Percentiles rank a stretch among this genome's conserved stretches.
Conservation (phyloP, 2,888 invertebrate genomes). For the Heliothis peltigera region DNA sequence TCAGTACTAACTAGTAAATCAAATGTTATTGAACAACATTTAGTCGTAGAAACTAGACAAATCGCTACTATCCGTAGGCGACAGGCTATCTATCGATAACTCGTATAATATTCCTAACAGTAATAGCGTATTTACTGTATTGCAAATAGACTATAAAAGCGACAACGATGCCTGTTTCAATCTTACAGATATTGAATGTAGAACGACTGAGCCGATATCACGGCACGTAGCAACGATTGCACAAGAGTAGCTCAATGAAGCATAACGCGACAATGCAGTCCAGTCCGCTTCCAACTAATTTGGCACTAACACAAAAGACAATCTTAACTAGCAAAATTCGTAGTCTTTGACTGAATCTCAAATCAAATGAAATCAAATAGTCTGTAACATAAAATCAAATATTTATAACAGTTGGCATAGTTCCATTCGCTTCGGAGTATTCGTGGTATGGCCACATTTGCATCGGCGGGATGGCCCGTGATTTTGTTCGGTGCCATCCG, state of each 20-base stretch:
- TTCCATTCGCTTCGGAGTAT: constrained; percentile 63
- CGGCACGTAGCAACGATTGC: constrained; percentile 33
- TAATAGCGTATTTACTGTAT: constrained; percentile 23
- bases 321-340: constrained; percentile 46
- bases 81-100: constrained; percentile 45
- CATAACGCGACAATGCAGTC: constrained; percentile 20
- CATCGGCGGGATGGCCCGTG: constrained; percentile 52
- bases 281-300: constrained; percentile 52
- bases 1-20: constrained; percentile 21
- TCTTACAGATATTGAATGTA: constrained; percentile 24
- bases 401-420: constrained; percentile 76
- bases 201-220: constrained; percentile 13
- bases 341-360: constrained; percentile 51
- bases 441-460: constrained; percentile 51
- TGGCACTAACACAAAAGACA: constrained; percentile 56
- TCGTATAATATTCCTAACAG: constrained; percentile 35
- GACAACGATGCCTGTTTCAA: constrained; percentile 40
- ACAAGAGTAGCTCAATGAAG: constrained; percentile 24
- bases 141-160: constrained; percentile 27
- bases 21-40: constrained; percentile 35
- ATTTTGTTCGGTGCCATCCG: constrained; percentile 38
- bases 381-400: constrained; percentile 71
- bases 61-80: constrained; percentile 39
- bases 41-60: constrained; percentile 40
- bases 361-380: constrained; percentile 70